Conservation (phyloP, 2,113 vertebrate genomes). For the Amblyornis subalaris region DNA sequence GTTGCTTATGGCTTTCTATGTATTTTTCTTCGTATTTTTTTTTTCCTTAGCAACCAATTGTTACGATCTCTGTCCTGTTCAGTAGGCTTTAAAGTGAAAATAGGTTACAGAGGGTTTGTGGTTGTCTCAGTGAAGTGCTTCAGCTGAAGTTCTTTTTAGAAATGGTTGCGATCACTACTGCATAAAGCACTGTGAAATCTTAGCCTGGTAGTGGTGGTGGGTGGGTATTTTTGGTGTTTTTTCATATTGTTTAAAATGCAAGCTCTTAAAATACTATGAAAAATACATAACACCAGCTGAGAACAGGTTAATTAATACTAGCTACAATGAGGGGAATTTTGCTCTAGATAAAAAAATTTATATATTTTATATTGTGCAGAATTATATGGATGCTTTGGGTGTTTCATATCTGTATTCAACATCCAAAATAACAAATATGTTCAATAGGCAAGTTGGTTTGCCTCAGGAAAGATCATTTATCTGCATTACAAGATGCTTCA, state of each 20-base stretch:
- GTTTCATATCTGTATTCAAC: neutral
- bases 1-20: neutral
- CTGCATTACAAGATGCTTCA: neutral
- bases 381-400: neutral
- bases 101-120: neutral
- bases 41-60: neutral
- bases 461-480: neutral
- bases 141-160: neutral
- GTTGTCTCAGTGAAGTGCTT: neutral
- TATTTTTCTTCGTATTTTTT: neutral
- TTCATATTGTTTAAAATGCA: neutral
- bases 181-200: neutral
- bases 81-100: neutral
- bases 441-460: neutral
- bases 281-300: neutral
- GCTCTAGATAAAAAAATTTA: neutral
- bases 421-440: neutral
- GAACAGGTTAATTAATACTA: neutral
- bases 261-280: neutral
- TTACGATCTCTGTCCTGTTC: neutral
- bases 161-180: neutral
- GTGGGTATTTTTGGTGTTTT: neutral
- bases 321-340: neutral
- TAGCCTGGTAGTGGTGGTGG: neutral
- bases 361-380: neutral